Evolutionary conservation across 92 coral and sea anemone species (phyloP).

Genomic region (Virgularia gustaviana): DNA sequence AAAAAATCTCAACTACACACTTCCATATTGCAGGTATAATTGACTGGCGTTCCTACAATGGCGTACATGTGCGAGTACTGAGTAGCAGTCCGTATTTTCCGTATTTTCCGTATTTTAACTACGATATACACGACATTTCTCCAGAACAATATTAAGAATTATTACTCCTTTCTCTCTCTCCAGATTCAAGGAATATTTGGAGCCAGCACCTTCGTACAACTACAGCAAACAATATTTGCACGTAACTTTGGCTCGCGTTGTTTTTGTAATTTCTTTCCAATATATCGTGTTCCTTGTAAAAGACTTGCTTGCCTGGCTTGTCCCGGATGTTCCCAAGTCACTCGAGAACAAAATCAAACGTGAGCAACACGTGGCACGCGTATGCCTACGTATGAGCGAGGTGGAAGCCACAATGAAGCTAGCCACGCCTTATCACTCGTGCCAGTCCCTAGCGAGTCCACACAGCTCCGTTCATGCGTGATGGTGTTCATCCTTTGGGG

Average conservation of each 20-base stretch:
- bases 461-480: too few species aligned
- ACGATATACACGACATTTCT: background rate
- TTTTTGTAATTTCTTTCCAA: conserved; percentile 83
- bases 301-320: conserved; percentile 73
- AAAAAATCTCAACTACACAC: conserved; percentile 28
- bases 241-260: conserved; percentile 76
- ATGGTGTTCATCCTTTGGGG: too few species aligned
- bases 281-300: conserved; percentile 84
- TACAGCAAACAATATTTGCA: conserved; percentile 82
- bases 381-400: conserved; percentile 69
- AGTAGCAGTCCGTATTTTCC: too few species aligned
- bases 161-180: background rate
- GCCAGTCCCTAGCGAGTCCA: conserved; percentile 2
- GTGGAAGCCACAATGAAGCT: conserved; percentile 51
- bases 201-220: conserved; percentile 40
- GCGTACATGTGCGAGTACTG: too few species aligned
- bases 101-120: too few species aligned
- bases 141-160: background rate
- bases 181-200: conserved; percentile 27
- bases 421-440: conserved; percentile 14
- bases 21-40: conserved; percentile 35
- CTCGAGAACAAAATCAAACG: conserved; percentile 81
- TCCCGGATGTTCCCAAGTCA: conserved; percentile 89
- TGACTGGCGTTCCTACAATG: too few species aligned
- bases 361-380: conserved; percentile 80